Conservation (phyloP, 2,797 vertebrate species). For the Gambusia yucatana region DNA sequence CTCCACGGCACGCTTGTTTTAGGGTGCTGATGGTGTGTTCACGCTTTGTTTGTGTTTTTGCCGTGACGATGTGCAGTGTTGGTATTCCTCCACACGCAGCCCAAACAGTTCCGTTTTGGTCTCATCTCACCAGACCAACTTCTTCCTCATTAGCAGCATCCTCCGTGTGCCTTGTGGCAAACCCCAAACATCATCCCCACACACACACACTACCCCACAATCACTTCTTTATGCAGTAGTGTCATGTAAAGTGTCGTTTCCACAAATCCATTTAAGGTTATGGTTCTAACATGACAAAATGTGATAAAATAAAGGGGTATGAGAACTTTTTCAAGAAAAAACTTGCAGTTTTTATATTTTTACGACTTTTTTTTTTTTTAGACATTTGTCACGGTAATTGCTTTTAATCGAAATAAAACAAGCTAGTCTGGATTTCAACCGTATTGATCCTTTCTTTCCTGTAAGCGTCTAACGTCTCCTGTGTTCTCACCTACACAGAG, state of each 20-base stretch:
- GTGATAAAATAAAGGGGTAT: too few relatives aligned
- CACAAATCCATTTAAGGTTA: not conserved
- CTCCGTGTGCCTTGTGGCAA: not conserved
- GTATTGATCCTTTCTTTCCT: not conserved
- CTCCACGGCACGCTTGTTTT: not conserved
- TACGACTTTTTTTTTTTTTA: not conserved
- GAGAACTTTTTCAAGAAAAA: not conserved
- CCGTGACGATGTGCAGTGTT: not conserved
- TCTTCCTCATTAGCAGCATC: not conserved
- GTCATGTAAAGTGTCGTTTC: not conserved
- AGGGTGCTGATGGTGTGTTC: not conserved
- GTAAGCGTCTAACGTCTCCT: not conserved
- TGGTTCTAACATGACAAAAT: too few relatives aligned
- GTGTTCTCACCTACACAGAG: not conserved
- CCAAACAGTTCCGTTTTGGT: not conserved
- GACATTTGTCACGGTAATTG: not conserved
- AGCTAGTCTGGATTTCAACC: not conserved
- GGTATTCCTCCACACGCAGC: not conserved
- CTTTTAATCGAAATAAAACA: not conserved
- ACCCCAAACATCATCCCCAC: not conserved
- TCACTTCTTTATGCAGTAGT: not conserved
- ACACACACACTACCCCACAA: not conserved
- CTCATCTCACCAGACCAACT: not conserved
- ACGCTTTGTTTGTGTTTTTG: not conserved
- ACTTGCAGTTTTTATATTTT: not conserved